A percentile compares a stretch with the other conserved stretches of the same genome.
Evolutionary conservation across 2,888 invertebrate species (phyloP).

Genomic region (Leptopilina myrica): DNA sequence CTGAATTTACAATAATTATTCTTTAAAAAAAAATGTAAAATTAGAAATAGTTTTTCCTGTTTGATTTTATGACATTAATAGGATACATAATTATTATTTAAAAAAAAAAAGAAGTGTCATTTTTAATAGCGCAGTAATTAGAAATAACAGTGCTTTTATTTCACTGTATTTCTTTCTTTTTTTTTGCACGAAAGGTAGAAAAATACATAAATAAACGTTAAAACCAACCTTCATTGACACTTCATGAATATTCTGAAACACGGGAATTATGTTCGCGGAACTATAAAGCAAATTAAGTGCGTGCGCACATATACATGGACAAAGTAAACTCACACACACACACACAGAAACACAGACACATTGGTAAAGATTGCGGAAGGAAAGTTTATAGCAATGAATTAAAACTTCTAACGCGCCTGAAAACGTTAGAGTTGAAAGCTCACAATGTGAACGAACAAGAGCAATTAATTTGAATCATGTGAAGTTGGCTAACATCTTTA

Average conservation of each 20-base stretch:
- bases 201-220: constrained; percentile 45
- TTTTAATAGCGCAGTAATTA: not conserved
- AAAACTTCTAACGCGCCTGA: constrained; percentile 53
- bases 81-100: not conserved
- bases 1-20: not conserved
- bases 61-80: not conserved
- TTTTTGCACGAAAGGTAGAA: not conserved
- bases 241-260: constrained; percentile 57
- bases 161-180: not conserved
- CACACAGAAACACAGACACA: constrained; percentile 43
- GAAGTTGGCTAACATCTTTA: constrained; percentile 33
- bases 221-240: constrained; percentile 62
- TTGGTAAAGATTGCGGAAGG: constrained; percentile 69
- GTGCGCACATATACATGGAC: constrained; percentile 4
- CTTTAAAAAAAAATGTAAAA: not conserved
- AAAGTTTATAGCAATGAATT: constrained; percentile 71
- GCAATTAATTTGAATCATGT: constrained; percentile 32
- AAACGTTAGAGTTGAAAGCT: constrained; percentile 40
- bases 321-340: constrained; percentile 28
- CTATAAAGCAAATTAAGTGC: constrained; percentile 48
- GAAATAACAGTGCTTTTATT: constrained; percentile 16
- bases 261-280: constrained; percentile 53
- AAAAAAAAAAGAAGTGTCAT: not conserved
- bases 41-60: not conserved
- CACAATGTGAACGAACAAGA: constrained; percentile 17